A percentile compares a stretch with the other conserved stretches of the same genome.
These are phyloP conservation scores for Drosophila dunni DNA, from an alignment of 1,140 invertebrate species.

Conservation along the genomic window DNA sequence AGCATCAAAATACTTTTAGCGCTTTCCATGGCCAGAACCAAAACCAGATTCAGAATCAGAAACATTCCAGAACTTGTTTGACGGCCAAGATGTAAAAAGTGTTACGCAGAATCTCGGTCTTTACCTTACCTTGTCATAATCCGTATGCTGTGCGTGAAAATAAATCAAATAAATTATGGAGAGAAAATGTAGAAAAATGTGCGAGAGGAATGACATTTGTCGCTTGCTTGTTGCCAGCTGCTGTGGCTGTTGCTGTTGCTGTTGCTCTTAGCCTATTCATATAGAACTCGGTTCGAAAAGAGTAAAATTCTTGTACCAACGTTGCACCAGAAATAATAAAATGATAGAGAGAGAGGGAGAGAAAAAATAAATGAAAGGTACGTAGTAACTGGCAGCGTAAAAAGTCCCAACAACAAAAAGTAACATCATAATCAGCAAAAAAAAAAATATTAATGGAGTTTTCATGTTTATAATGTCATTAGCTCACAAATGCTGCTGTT, in stretches of 20 bases:
- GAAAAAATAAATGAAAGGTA: conserved; percentile 2
- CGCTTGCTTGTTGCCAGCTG: conserved; percentile 9
- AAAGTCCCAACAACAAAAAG: conserved; percentile 58
- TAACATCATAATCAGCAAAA: conserved; percentile 71
- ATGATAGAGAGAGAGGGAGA: conserved; percentile 25
- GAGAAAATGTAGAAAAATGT: conserved; percentile 48
- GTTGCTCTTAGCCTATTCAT: conserved; percentile 61
- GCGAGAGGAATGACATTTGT: conserved; percentile 58
- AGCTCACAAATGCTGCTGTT: conserved; percentile 75
- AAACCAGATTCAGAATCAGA: not conserved
- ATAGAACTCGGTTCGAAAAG: conserved; percentile 52
- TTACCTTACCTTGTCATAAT: conserved; percentile 31
- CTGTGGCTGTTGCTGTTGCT: not conserved
- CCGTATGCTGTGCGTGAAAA: conserved; percentile 74
- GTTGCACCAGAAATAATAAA: conserved; percentile 11
- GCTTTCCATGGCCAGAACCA: conserved; percentile 18
- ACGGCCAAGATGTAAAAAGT: conserved; percentile 34
- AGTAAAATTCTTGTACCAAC: conserved; percentile 48
- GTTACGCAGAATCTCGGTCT: conserved; percentile 18
- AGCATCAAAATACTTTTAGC: conserved; percentile 82
- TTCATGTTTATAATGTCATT: conserved; percentile 84
- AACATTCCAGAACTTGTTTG: conserved; percentile 5
- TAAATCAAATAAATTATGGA: conserved; percentile 82
- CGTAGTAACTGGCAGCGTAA: conserved; percentile 60
- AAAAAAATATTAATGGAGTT: conserved; percentile 83